Base-by-base conservation (phyloP, 2,888 invertebrate genomes). In the Cerastis rubricosa region DNA sequence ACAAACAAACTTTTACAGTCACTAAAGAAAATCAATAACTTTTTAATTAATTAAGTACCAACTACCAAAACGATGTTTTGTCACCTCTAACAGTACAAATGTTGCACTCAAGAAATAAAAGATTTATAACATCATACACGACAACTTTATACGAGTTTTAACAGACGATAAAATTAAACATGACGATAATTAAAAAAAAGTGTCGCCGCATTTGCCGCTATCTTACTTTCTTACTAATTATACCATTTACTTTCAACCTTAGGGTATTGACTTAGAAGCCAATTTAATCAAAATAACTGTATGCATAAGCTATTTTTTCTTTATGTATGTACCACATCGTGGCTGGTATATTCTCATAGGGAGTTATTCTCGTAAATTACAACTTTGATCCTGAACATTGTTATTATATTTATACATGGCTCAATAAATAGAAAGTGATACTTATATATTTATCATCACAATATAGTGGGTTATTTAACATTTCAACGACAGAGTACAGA, bases 141-240 rank as follows among this genome's bases (percentile, higher is more conserved):
- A 66, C 71, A 51, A 67, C 66, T 72, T 85, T 84, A 81, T 83
- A 81, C 83, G 66, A 80, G 70, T 83, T 84, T 81, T 85, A 85
- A 64, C 63, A 47, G 63, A 47, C 59, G 71, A 81, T 83, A 81
- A 85, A 81, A 85, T 67, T 51, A 59, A 67, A 81, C 85, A 80
- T 70, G 76, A 54, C 66, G 19, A 47, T 76, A 76, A 83, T 85
- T 83, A 85, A 73, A 80, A 85, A 76, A 54, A 73, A 81, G 40
- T 81, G 64, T 68, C 63, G 35, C 66, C 22, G 29, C 57, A 29
- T 19, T 63, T n/a, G 22, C 59, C 47, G 74, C 66, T 63, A 72
- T 70, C 57, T 75, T 47, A 71, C 35, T 67, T 78, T 71, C 61
- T 12, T 47, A 59, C 49, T 49, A 59, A 59, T 47, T 66, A 6